These are phyloP conservation scores for Ophonus ardosiacus DNA, from an alignment of 2,888 invertebrate genomes.

Conservation along the genomic window DNA sequence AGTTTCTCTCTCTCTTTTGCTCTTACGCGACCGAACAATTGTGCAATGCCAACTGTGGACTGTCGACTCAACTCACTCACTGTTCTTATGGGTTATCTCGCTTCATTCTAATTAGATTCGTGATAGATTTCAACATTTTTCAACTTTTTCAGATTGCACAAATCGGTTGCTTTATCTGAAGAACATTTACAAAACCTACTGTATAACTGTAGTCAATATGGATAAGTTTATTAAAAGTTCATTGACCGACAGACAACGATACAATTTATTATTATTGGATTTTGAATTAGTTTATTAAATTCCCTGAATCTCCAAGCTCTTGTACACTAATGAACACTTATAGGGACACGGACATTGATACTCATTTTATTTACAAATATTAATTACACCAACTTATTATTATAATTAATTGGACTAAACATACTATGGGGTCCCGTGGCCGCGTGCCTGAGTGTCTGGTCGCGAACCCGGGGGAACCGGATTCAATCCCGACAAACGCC, in stretches of 20 bases:
- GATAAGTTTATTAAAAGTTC: constrained; percentile 16
- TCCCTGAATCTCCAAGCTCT: no score
- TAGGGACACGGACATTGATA: no score
- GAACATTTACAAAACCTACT: background rate
- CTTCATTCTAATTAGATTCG: constrained; percentile 46
- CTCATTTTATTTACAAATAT: no score
- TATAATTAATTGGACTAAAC: no score
- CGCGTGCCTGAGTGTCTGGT: no score
- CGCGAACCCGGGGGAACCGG: no score
- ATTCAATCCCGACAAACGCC: no score
- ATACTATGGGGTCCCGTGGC: no score
- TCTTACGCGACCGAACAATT: constrained; percentile 37
- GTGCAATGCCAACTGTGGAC: constrained; percentile 28
- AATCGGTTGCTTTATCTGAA: constrained; percentile 10
- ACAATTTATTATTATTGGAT: no score
- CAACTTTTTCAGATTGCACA: constrained; percentile 38
- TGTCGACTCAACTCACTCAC: background rate
- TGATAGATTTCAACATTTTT: constrained; percentile 49
- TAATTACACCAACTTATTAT: no score
- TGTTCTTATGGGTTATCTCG: constrained; percentile 47
- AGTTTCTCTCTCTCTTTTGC: constrained; percentile 1
- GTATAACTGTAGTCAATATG: constrained; percentile 6
- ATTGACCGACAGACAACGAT: background rate
- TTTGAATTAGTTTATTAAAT: no score
- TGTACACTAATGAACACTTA: no score